Evolutionary conservation across 2,797 vertebrate genomes (phyloP), one percentile per base, ranked within the genome.

Genomic region (Euthynnus affinis): DNA sequence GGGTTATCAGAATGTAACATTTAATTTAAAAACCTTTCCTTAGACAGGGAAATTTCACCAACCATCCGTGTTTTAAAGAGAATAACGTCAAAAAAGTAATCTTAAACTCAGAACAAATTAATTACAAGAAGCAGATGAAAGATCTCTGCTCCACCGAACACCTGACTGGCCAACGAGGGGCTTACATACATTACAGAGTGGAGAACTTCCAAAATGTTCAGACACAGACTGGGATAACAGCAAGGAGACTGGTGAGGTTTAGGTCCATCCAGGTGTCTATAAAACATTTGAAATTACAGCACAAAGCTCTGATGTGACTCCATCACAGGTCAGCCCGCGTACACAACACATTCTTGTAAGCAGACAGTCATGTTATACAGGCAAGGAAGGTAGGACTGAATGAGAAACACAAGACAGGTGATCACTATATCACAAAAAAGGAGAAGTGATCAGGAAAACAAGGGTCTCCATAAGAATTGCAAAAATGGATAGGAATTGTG

Each of bases 21-120:
- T 71, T 75, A 84, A 52, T 77, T 88, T 92, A 89, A 93, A 92
- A 93, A 74, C 40, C 1, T 68, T 72, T 74, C 67, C 32, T 64
- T 83, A 53, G 63, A 62, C 74, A 82, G 71, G 55, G 51, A 78
- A 75, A 57, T 18, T 52, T 59, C 29, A 75, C 29, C 44, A 56
- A 68, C 6, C 23, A 46, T 34, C 13, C 49, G n/a, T 37, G 6
- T 71, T 25, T 80, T 42, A 73, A 70, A 68, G 78, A 79, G 13
- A 55, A 53, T 29, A 40, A 82, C 0, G 2, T 27, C 10, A 70
- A 78, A 78, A 29, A 68, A 66, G 49, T 46, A 80, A 56, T 56
- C 51, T 74, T 9, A 27, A 80, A 56, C 57, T 74, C 40, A 76
- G 17, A 86, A 82, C 59, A 85, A 84, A 84, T 69, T 66, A 87